phyloP scores from a whole-genome alignment of 2,888 invertebrate genomes.

The Xanthorhoe spadicearia region DNA sequence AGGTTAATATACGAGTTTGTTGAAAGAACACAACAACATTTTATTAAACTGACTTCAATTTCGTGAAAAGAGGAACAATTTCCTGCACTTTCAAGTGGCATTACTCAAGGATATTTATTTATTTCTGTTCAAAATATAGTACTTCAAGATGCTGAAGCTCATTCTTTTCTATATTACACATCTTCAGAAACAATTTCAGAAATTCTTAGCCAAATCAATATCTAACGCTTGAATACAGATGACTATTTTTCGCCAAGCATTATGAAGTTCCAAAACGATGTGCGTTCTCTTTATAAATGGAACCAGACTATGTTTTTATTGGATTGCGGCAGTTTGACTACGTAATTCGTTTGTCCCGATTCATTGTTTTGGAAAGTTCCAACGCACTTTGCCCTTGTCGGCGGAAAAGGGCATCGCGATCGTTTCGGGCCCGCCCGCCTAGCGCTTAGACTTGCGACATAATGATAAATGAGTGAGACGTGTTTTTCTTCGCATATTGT shows the following conservation, averaged over 20 bases:
- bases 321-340: conserved; percentile 1
- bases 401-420: conserved; percentile 27
- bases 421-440: conserved; percentile 28
- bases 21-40: too few relatives aligned
- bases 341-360: conserved; percentile 19
- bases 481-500: conserved; percentile 21
- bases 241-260: background rate
- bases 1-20: too few relatives aligned
- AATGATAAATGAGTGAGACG: conserved; percentile 28
- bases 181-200: background rate
- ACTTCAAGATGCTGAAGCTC: background rate
- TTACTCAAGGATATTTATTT: too few relatives aligned
- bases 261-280: background rate
- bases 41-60: too few relatives aligned
- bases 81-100: too few relatives aligned
- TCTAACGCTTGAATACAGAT: background rate
- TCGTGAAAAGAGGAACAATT: too few relatives aligned
- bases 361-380: conserved; percentile 22
- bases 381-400: conserved; percentile 32
- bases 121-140: too few relatives aligned
- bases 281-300: background rate
- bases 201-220: background rate
- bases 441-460: conserved; percentile 15
- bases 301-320: background rate
- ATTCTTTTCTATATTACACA: background rate